Base-by-base conservation (phyloP, 2,113 vertebrate species). In the Canis aureus region DNA sequence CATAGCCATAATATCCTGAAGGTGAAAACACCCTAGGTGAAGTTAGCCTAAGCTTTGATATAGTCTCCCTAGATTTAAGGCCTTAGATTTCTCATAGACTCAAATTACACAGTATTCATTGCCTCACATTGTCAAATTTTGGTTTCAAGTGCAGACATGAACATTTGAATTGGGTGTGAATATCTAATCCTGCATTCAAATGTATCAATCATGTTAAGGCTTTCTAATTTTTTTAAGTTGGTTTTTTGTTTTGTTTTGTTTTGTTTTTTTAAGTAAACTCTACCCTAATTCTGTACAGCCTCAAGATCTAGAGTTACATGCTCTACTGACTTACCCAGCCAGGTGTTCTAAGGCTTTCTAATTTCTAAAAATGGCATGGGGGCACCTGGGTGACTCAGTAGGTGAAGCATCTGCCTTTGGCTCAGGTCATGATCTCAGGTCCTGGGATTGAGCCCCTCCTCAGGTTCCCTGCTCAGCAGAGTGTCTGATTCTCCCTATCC, bases 151-250 rank as follows among this genome's bases (percentile, higher is more conserved):
- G 17, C 73, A 91, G 73, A 88, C 71, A 38, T 43, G 85, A 91
- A 85, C 66, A 59, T 79, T 91, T 94, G 71, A 93, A 82, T n/a
- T 94, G 51, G 59, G 51, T 85, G 60, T 81, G 85, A 95, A 23
- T 91, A 85, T 88, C 82, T 94, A 96, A 93, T 83, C 60, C 64
- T 66, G 57, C 51, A 69, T 95, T 96, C 84, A 83, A 88, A 67
- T 73, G 4, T 86, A 92, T 96, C 87, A 60, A 29, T 96, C 73
- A 76, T 79, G 55, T 95, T 51, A 62, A 78, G 27, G n/a, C 55
- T 95, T 96, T 89, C 88, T 17, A 53, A 79, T 51, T 51, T 76
- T 11, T 76, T 76, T 74, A 43, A 43, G 43, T 43, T 43, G 43
- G 43, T 76, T 76, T 25, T 43, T 49, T 8, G 43, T 25, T 74